These are phyloP conservation scores for Tachina fera DNA, from an alignment of 2,888 invertebrate species.

Conservation along the genomic window DNA sequence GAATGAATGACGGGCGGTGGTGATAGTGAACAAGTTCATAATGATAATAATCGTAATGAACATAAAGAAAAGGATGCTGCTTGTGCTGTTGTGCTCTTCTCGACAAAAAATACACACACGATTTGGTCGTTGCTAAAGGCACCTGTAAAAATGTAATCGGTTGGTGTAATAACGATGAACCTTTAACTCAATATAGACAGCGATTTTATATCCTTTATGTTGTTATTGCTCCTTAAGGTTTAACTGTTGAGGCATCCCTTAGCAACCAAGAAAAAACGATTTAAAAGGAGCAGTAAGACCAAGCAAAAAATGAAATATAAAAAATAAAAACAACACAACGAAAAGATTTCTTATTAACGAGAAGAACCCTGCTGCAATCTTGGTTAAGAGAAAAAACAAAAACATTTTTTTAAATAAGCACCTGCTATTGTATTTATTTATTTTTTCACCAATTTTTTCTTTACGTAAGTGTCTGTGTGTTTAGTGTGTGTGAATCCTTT, in stretches of 20 bases:
- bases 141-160: slow-evolving; percentile 71
- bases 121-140: slow-evolving; percentile 55
- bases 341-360: slow-evolving; percentile 71
- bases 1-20: slow-evolving; percentile 60
- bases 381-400: slow-evolving; percentile 51
- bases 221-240: slow-evolving; percentile 36
- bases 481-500: slow-evolving; percentile 68
- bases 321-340: slow-evolving; percentile 31
- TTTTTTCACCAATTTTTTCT: slow-evolving; percentile 49
- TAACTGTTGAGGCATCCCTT: slow-evolving; percentile 68
- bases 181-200: slow-evolving; percentile 62
- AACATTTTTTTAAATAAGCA: slow-evolving; percentile 61
- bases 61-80: slow-evolving; percentile 57
- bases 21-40: slow-evolving; percentile 41
- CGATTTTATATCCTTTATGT: slow-evolving; percentile 68
- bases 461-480: slow-evolving; percentile 24
- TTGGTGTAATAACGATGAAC: slow-evolving; percentile 65
- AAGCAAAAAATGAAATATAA: slow-evolving; percentile 7
- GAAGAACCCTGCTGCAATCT: slow-evolving; percentile 71
- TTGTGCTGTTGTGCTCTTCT: slow-evolving; percentile 25
- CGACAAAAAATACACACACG: slow-evolving; percentile 28
- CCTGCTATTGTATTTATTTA: slow-evolving; percentile 62
- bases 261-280: slow-evolving; percentile 45
- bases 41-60: slow-evolving; percentile 56
- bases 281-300: slow-evolving; percentile 48